Base-by-base conservation (phyloP, 2,113 vertebrate species). In the Upupa epops region DNA sequence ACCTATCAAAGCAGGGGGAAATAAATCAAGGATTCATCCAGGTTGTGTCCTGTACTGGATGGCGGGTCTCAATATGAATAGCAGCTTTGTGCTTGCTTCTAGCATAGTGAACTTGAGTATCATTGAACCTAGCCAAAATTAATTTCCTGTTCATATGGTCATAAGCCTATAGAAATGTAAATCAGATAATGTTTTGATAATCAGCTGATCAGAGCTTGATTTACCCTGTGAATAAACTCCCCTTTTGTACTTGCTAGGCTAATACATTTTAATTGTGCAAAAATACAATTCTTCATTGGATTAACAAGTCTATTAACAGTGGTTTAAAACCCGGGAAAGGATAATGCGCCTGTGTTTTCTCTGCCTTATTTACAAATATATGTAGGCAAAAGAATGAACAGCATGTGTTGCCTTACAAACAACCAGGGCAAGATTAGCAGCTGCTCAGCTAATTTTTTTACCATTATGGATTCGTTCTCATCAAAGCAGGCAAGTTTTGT, bases 161-260 rank as follows among this genome's bases (percentile, higher is more conserved):
- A 63, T 96, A 97, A 95, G 96, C 84, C 97, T 96, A 97, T 97
- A 98, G 96, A 98, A 95, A 98, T 98, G 97, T 96, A 98, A 98
- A 98, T 98, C 94, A 97, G 97, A 96, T 95, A 92, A 97, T 96
- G 97, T 97, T 98, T 97, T 97, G 96, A 98, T 97, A 96, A 98
- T 97, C 96, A 97, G 95, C 92, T 97, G 97, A 98, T 97, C 96
- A 94, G 95, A 94, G 90, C 94, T 96, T 97, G 96, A 97, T 97
- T 97, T 97, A 96, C 73, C 85, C 86, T 83, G 75, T 89, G 81
- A 96, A 97, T 95, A 97, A 97, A 97, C 88, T 89, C 37, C 49
- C 86, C 96, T 96, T 97, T 98, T 97, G 89, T 97, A 92, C 81
- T 89, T 86, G 24, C 87, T 90, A 71, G 63, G 24, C 94, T 97